phyloP scores from a whole-genome alignment of 2,113 vertebrate species.

The Strigops habroptila region DNA sequence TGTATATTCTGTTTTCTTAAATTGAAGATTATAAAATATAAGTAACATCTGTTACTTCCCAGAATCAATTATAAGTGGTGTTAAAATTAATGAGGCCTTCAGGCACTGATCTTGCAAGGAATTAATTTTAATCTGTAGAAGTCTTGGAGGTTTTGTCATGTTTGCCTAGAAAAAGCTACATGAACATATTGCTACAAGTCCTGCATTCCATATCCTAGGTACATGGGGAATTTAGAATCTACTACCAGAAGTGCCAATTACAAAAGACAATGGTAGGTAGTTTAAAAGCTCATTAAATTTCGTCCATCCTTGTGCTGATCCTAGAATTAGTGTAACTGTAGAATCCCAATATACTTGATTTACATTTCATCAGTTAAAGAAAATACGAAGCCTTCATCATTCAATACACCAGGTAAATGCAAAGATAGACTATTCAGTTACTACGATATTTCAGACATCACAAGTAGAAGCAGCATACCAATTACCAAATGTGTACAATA shows the following conservation, averaged over 20 bases:
- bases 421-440: not conserved
- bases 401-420: not conserved
- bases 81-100: constrained; percentile 67
- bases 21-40: not conserved
- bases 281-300: not conserved
- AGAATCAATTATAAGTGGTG: constrained; percentile 59
- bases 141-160: constrained; percentile 5
- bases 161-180: constrained; percentile 13
- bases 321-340: not conserved
- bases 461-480: not conserved
- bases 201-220: not conserved
- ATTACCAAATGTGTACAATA: not conserved
- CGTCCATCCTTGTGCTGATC: not conserved
- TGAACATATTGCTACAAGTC: not conserved
- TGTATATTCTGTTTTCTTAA: not conserved
- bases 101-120: constrained; percentile 58
- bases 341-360: not conserved
- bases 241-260: not conserved
- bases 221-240: not conserved
- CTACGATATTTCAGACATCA: not conserved
- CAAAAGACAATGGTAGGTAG: not conserved
- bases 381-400: not conserved
- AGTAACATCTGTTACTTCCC: constrained; percentile 52
- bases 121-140: constrained; percentile 34
- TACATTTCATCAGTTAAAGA: not conserved